These are phyloP conservation scores for Scalopus aquaticus DNA, from an alignment of 2,113 vertebrate species.

Conservation along the genomic window DNA sequence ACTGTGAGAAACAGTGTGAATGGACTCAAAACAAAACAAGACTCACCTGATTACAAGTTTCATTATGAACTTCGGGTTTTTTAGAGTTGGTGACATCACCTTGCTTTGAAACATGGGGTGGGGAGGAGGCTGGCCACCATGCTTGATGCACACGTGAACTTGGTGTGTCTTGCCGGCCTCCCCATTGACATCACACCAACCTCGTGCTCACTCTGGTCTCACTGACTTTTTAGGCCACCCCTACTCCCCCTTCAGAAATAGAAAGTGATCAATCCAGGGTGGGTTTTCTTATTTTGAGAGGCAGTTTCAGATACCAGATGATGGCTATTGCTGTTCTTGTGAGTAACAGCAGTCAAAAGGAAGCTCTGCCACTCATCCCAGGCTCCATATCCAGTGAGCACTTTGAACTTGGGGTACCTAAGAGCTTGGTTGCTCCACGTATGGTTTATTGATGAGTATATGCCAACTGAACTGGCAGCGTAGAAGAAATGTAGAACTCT, in stretches of 20 bases:
- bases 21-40: slow-evolving; percentile 78
- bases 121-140: neutral
- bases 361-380: neutral
- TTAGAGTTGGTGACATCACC: slow-evolving; percentile 66
- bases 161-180: neutral
- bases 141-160: neutral
- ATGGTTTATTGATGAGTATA: neutral
- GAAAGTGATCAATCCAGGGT: neutral
- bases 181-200: neutral
- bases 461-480: neutral
- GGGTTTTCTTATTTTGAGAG: slow-evolving; percentile 27
- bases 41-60: slow-evolving; percentile 81
- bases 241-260: neutral
- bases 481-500: neutral
- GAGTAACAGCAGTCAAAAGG: neutral
- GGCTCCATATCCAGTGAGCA: neutral
- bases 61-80: slow-evolving; percentile 81
- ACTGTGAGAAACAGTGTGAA: slow-evolving; percentile 76
- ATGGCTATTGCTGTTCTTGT: neutral
- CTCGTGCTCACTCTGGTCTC: neutral
- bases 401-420: neutral
- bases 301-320: neutral
- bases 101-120: slow-evolving; percentile 51
- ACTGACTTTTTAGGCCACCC: neutral
- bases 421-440: neutral